Percentiles rank a stretch among this genome's conserved stretches.
phyloP scores from a whole-genome alignment of 2,113 vertebrate species.

The Silurus asotus region DNA sequence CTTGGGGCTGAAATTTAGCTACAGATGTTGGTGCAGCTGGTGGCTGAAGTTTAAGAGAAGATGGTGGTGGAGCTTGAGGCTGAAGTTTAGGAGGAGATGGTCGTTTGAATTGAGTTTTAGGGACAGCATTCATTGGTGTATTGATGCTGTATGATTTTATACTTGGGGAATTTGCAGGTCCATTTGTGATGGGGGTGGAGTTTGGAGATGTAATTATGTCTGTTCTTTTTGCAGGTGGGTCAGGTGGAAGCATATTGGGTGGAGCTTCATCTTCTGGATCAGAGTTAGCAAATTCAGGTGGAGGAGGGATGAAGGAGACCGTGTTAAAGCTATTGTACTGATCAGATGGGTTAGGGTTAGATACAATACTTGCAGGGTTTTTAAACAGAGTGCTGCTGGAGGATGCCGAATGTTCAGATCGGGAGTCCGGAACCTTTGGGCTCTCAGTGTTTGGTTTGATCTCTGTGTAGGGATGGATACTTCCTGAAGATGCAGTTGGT shows the following conservation, averaged over 20 bases:
- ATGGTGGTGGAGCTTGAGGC: conserved; percentile 36
- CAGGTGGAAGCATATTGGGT: conserved; percentile 51
- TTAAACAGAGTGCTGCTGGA: conserved; percentile 23
- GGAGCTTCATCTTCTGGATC: conserved; percentile 53
- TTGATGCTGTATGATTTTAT: conserved; percentile 51
- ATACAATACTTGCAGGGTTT: conserved; percentile 11
- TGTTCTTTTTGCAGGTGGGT: conserved; percentile 54
- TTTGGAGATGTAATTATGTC: background rate
- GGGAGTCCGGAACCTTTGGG: conserved; percentile 9
- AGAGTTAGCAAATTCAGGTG: conserved; percentile 85
- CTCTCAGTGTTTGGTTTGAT: conserved; percentile 28
- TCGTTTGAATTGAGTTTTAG: conserved; percentile 16
- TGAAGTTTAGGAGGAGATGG: conserved; percentile 52
- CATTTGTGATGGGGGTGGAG: background rate
- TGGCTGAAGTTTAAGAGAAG: conserved; percentile 36
- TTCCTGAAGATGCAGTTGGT: conserved; percentile 39
- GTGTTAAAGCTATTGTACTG: conserved; percentile 57
- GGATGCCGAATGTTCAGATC: conserved; percentile 21
- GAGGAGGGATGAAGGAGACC: conserved; percentile 83
- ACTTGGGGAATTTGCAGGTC: conserved; percentile 35
- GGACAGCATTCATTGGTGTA: conserved; percentile 40
- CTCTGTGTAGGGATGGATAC: conserved; percentile 40
- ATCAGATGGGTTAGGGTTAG: conserved; percentile 18
- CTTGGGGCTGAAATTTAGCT: conserved; percentile 1
- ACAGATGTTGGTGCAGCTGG: conserved; percentile 23